Evolutionary conservation across 2,888 invertebrate species (phyloP).

Genomic region (Dromius quadrimaculatus): DNA sequence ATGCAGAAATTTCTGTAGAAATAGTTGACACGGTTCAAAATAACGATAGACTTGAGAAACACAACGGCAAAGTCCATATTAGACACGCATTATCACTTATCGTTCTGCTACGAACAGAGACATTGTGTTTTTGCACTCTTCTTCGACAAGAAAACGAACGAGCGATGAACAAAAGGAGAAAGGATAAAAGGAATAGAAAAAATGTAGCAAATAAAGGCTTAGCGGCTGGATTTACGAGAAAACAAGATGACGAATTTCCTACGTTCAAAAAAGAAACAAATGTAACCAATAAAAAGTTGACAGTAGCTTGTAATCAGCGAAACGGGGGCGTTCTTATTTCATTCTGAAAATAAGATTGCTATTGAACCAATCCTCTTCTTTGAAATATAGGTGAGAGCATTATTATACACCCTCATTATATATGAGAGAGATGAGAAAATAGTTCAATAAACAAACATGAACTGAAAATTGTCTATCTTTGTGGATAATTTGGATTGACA

Average conservation of each 20-base stretch:
- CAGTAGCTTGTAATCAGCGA: constrained; percentile 45
- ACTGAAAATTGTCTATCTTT: too few relatives aligned
- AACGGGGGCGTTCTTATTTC: constrained; percentile 28
- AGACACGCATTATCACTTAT: constrained; percentile 42
- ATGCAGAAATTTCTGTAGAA: constrained; percentile 25
- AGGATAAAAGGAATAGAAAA: constrained; percentile 43
- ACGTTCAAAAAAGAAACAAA: constrained; percentile 51
- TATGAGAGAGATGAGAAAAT: too few relatives aligned
- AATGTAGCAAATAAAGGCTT: constrained; percentile 47
- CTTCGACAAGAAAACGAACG: constrained; percentile 42
- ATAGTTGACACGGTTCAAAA: constrained; percentile 23
- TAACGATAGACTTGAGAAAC: constrained; percentile 10
- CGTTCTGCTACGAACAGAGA: constrained; percentile 26
- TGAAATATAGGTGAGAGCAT: too few relatives aligned
- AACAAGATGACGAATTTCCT: constrained; percentile 51
- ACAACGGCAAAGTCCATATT: constrained; percentile 38
- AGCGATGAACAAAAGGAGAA: constrained; percentile 48
- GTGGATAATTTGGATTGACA: too few relatives aligned
- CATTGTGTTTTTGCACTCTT: constrained; percentile 25
- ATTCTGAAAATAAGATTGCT: constrained; percentile 33
- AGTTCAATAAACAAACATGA: too few relatives aligned
- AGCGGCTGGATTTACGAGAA: constrained; percentile 50
- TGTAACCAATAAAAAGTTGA: constrained; percentile 51
- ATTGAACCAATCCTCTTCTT: too few relatives aligned
- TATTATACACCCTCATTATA: too few relatives aligned